These are phyloP conservation scores for Ptilonorhynchus violaceus DNA, from an alignment of 2,113 vertebrate genomes.

Conservation along the genomic window DNA sequence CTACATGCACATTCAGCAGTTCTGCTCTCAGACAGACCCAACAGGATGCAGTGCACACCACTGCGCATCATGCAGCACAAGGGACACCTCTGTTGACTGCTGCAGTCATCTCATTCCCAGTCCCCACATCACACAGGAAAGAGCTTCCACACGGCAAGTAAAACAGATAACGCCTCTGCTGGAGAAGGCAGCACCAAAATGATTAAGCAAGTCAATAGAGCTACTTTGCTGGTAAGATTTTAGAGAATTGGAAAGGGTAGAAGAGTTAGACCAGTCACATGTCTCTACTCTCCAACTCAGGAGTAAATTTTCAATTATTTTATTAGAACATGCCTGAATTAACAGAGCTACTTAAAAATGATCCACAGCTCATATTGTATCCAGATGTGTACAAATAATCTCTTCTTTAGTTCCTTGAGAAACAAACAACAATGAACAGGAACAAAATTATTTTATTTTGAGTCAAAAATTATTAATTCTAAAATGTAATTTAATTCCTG, in stretches of 20 bases:
- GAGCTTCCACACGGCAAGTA: background rate
- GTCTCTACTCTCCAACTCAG: background rate
- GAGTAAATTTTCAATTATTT: background rate
- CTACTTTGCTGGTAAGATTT: background rate
- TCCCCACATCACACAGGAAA: background rate
- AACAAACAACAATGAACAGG: background rate
- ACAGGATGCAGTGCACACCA: background rate
- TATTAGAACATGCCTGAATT: slow-evolving; percentile 1
- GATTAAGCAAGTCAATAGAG: background rate
- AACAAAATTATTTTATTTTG: background rate
- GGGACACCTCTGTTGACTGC: background rate
- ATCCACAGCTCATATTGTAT: background rate
- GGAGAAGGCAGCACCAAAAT: background rate
- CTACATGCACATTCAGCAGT: fast-evolving
- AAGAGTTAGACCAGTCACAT: background rate
- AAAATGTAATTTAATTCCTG: background rate
- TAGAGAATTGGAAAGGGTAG: background rate
- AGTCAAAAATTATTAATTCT: background rate
- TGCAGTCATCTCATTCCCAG: background rate
- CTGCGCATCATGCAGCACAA: fast-evolving
- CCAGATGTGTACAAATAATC: background rate
- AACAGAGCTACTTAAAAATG: slow-evolving; percentile 17
- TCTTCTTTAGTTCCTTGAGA: background rate
- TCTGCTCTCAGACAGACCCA: background rate
- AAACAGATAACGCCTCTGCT: background rate